Evolutionary conservation across 2,113 vertebrate genomes (phyloP), one percentile per base, ranked within the genome.

Genomic region (Willisornis vidua): DNA sequence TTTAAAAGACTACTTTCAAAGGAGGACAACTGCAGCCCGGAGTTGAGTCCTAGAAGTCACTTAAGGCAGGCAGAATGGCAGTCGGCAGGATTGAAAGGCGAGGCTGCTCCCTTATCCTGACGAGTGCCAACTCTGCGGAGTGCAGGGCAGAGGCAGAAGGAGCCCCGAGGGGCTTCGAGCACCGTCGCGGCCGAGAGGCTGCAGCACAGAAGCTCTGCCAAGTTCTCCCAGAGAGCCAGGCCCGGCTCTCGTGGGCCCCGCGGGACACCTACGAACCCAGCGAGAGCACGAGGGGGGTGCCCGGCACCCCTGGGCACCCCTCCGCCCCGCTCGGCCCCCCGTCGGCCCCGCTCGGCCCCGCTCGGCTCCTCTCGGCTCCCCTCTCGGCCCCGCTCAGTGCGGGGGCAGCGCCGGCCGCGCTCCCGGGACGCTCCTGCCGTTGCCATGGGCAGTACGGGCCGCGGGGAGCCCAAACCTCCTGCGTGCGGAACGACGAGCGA

Each of bases 151-250:
- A 24, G 26, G 10, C 14, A 43, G 13, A 7, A 35, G 8, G 18
- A 41, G n/a, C 7, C 0, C 4, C 0, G 4, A 7, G 33, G 10
- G n/a, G 18, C 49, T 14, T 6, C 51, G 7, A 49, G 74, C 22
- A 23, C 51, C 9, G 11, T 0, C 19, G 24, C 24, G 3, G 46
- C 43, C 7, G 3, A 12, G 9, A 12, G 33, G 9, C 39, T 74
- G 43, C 3, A 14, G 14, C 28, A 23, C 54, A 66, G 26, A 20
- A 68, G 25, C 39, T 55, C 58, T 4, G 15, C 7, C 16, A 3
- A 45, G 26, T 2, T 14, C 19, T 51, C 66, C 6, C 83, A 19
- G 24, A 23, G 43, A 29, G n/a, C 11, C 45, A 20, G n/a, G 41
- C 5, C 23, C 14, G 11, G 33, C 31, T 8, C 65, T 41, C 52